Evolutionary conservation across 1,140 invertebrate genomes (phyloP).

Genomic region (Heliconius congener): DNA sequence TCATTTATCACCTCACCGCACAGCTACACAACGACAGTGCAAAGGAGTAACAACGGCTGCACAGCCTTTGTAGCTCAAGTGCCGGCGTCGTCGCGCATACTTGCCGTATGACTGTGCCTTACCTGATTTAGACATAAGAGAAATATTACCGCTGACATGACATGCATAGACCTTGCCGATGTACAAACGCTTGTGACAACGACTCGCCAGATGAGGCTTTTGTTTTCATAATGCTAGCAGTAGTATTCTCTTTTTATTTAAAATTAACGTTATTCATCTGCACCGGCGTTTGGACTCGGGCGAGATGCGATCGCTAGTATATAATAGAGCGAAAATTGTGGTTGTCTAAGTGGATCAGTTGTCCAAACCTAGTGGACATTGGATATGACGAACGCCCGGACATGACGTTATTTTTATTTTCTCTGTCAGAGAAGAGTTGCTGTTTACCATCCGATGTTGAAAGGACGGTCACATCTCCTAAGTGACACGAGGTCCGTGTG

Average conservation of each 20-base stretch:
- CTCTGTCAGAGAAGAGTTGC: neutral
- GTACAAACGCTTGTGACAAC: neutral
- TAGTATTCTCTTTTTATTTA: neutral
- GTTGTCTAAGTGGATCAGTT: constrained; percentile 15
- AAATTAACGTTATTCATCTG: constrained; percentile 1
- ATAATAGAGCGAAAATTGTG: constrained; percentile 30
- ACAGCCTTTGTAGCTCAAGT: neutral
- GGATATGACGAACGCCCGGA: constrained; percentile 7
- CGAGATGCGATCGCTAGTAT: constrained; percentile 21
- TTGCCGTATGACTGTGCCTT: constrained; percentile 3
- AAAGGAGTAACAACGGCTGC: neutral
- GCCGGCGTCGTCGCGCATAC: constrained; percentile 5
- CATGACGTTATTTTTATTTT: constrained; percentile 13
- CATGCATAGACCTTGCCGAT: neutral
- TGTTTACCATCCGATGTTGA: neutral
- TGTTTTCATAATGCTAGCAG: neutral
- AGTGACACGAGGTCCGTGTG: neutral
- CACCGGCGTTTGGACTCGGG: constrained; percentile 31
- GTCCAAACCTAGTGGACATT: neutral
- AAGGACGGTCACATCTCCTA: neutral
- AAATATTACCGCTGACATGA: neutral
- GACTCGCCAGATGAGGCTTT: neutral
- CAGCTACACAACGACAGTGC: neutral
- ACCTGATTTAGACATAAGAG: constrained; percentile 5
- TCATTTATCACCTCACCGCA: neutral